These are phyloP conservation scores for Deilephila porcellus DNA, from an alignment of 2,888 invertebrate species.

Conservation along the genomic window DNA sequence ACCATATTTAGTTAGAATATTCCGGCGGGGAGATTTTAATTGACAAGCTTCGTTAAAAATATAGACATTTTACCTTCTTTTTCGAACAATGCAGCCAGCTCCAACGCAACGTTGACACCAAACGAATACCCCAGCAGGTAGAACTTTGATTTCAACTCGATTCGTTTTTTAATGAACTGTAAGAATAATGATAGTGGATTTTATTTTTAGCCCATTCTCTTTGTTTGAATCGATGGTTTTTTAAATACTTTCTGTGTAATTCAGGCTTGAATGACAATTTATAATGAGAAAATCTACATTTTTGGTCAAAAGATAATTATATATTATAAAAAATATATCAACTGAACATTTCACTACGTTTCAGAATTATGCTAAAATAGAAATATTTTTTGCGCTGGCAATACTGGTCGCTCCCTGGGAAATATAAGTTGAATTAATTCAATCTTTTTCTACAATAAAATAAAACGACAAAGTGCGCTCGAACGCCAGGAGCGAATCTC, in stretches of 20 bases:
- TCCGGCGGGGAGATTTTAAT: conserved; percentile 15
- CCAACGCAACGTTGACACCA: conserved; percentile 63
- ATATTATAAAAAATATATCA: not conserved
- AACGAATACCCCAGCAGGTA: conserved; percentile 61
- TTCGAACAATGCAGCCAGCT: conserved; percentile 61
- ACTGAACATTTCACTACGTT: not conserved
- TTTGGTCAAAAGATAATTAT: not conserved
- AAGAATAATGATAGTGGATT: conserved; percentile 34
- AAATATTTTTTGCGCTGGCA: conserved; percentile 8
- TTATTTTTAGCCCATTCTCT: not conserved
- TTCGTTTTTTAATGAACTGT: conserved; percentile 50
- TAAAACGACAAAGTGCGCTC: conserved; percentile 42
- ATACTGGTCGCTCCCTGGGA: conserved; percentile 29
- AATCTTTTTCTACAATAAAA: conserved; percentile 43
- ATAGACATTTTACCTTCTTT: conserved; percentile 56
- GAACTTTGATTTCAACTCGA: conserved; percentile 51
- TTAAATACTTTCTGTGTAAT: not conserved
- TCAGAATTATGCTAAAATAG: not conserved
- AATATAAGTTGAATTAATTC: conserved; percentile 44
- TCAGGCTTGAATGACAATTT: not conserved
- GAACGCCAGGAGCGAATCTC: conserved; percentile 38
- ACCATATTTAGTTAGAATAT: not conserved
- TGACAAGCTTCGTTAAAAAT: conserved; percentile 26
- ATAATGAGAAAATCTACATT: not conserved
- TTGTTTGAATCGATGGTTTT: not conserved